Evolutionary conservation across 2,888 invertebrate species (phyloP), one percentile per base, ranked within the genome.

Genomic region (Nesidiocoris tenuis): DNA sequence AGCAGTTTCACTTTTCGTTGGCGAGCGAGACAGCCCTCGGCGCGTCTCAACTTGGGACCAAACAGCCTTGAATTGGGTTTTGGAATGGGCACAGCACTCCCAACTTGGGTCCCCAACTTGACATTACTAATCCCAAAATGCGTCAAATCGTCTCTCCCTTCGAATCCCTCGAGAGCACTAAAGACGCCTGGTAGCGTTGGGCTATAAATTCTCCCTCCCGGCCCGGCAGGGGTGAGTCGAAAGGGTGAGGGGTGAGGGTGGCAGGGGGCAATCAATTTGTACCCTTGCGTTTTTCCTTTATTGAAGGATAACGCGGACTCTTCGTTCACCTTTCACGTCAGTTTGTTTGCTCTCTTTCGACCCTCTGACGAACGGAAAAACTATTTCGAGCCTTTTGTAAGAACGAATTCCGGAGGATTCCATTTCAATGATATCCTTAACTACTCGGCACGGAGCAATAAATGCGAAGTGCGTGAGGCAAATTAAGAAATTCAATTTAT

Each of bases 61-160:
- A 56, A 17, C n/a, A 61, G 61, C 61, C 17, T 12, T 18, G 21
- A 61, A 21, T 19, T 61, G 61, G 21, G 61, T 21, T 9, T 16
- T 63, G 63, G 23, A 23, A 19, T 63, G 63, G 23, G 63, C 63
- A n/a, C 16, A 23, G 21, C 19, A 63, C 23, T 21, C n/a, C n/a
- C 22, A n/a, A 63, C 63, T 63, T 22, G 61, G 61, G 18, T 61
- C 61, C 18, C 21, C 61, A 61, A 61, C 61, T 61, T 61, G 61
- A 21, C 63, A 22, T 63, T 63, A 1, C 39, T 39, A 39, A 39
- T 39, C 39, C 39, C 39, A 39, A 39, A 39, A 39, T 39, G 39
- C 39, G 39, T 39, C 39, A 39, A 39, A 39, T 39, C 39, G 39
- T 39, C 39, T 39, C 39, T 39, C 39, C 39, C 39, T 39, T 39